These are phyloP conservation scores for Acleris sparsana DNA, from an alignment of 2,888 invertebrate genomes.

Conservation along the genomic window DNA sequence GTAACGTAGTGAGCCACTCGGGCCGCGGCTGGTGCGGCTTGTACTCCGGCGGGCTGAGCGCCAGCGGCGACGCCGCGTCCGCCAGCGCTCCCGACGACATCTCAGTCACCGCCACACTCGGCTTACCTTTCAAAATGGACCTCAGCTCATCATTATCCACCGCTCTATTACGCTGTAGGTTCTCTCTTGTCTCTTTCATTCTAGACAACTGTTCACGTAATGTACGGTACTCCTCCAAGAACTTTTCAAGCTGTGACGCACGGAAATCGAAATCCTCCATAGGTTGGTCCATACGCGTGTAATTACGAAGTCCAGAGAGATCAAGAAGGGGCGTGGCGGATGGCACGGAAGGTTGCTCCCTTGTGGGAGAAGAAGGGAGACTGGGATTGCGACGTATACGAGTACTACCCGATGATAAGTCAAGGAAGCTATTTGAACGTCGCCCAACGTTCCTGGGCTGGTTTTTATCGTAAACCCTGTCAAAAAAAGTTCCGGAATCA, in stretches of 20 bases:
- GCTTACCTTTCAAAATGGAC: slow-evolving; percentile 83
- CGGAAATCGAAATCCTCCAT: slow-evolving; percentile 88
- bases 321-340: slow-evolving; percentile 86
- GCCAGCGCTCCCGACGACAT: slow-evolving; percentile 72
- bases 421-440: slow-evolving; percentile 88
- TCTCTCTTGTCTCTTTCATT: slow-evolving; percentile 91
- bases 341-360: slow-evolving; percentile 70
- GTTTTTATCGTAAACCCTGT: slow-evolving; percentile 65
- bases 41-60: slow-evolving; percentile 71
- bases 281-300: slow-evolving; percentile 71
- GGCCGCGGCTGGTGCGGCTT: slow-evolving; percentile 70
- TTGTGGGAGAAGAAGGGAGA: slow-evolving; percentile 86
- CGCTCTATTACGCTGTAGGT: slow-evolving; percentile 78
- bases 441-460: slow-evolving; percentile 69
- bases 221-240: slow-evolving; percentile 90
- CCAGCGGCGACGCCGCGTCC: slow-evolving; percentile 71
- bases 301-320: slow-evolving; percentile 81
- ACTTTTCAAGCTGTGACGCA: slow-evolving; percentile 90
- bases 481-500: slow-evolving; percentile 81
- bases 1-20: slow-evolving; percentile 74
- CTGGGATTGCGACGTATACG: slow-evolving; percentile 81
- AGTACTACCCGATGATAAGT: slow-evolving; percentile 82
- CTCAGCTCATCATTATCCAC: slow-evolving; percentile 80
- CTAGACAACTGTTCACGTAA: slow-evolving; percentile 90
- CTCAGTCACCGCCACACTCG: slow-evolving; percentile 78